Evolutionary conservation across 2,888 invertebrate genomes (phyloP).

Genomic region (Cephus pulcher): DNA sequence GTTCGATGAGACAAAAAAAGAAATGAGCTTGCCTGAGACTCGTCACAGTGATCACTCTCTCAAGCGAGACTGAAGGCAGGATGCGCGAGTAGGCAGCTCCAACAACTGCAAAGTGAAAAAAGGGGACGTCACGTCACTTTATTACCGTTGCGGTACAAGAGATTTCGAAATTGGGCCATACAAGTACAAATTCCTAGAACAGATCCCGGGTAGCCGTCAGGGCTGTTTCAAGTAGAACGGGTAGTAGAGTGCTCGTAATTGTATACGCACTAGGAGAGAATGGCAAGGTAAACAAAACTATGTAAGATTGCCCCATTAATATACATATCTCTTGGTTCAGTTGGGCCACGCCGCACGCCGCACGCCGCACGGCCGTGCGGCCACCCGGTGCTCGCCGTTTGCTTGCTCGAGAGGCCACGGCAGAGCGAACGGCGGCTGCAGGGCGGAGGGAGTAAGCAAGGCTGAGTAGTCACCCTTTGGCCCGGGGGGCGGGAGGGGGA

Average conservation of each 20-base stretch:
- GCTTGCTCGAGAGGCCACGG: no score
- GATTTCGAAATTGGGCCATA: no score
- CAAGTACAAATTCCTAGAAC: no score
- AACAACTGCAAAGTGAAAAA: no score
- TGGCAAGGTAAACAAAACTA: conserved; percentile 68
- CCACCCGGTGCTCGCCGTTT: no score
- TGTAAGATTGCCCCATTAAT: conserved; percentile 68
- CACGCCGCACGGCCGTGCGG: not conserved
- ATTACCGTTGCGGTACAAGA: no score
- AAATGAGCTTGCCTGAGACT: not conserved
- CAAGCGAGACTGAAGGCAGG: no score
- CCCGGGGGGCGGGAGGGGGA: conserved; percentile 48
- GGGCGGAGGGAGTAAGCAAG: conserved; percentile 6
- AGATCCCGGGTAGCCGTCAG: no score
- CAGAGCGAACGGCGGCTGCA: conserved; percentile 32
- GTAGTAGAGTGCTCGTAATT: conserved; percentile 57
- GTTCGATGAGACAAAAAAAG: conserved; percentile 45
- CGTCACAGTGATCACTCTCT: no score
- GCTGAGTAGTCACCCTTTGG: not conserved
- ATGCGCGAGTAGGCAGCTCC: no score
- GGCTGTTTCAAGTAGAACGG: no score
- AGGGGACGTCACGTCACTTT: no score
- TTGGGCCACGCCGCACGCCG: conserved; percentile 41
- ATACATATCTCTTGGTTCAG: conserved; percentile 66
- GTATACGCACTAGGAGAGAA: conserved; percentile 63